These are phyloP conservation scores for Fragum whitleyi DNA, from an alignment of 2,888 invertebrate genomes.

Conservation along the genomic window DNA sequence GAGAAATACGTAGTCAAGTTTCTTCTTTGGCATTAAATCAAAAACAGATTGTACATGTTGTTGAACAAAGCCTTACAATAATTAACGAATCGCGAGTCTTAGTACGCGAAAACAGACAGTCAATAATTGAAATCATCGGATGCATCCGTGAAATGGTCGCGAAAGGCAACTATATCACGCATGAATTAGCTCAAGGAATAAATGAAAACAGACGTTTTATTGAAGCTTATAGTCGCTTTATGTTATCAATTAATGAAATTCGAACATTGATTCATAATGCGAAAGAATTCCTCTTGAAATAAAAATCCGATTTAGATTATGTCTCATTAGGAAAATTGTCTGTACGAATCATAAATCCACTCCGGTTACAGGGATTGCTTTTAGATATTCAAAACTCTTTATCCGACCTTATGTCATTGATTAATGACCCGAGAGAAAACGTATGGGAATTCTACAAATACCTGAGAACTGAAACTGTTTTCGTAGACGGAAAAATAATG, in stretches of 20 bases:
- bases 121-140: background rate
- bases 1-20: background rate
- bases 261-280: too few species aligned
- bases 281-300: too few species aligned
- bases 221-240: too few species aligned
- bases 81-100: background rate
- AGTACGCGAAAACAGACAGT: background rate
- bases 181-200: too few species aligned
- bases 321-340: background rate
- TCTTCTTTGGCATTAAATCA: background rate
- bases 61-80: background rate
- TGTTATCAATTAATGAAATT: too few species aligned
- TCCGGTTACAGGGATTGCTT: background rate
- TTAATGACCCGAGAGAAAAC: background rate
- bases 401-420: background rate
- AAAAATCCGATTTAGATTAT: too few species aligned
- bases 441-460: background rate
- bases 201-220: too few species aligned
- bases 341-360: background rate
- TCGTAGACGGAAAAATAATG: background rate
- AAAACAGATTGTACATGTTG: constrained; percentile 1
- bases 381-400: background rate
- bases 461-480: background rate
- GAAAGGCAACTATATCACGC: too few species aligned
- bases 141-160: background rate